Conservation (phyloP, 2,888 invertebrate genomes). For the Pantelozetes paolii region DNA sequence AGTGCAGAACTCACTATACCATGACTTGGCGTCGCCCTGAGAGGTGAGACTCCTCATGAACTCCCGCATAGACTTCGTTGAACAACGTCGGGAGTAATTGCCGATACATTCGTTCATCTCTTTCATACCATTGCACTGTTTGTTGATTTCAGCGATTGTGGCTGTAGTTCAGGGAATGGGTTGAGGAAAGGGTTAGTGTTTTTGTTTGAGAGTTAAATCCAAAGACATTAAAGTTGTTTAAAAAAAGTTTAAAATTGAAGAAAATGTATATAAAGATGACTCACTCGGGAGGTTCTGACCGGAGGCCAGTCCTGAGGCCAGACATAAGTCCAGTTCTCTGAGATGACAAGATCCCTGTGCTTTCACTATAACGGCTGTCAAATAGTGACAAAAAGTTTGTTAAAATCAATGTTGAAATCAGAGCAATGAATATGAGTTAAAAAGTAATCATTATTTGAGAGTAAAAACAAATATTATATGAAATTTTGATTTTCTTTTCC, state of each 20-base stretch:
- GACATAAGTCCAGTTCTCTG: conserved; percentile 40
- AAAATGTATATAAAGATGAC: not conserved
- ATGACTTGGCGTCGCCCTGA: conserved; percentile 38
- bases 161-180: conserved; percentile 11
- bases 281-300: conserved; percentile 42
- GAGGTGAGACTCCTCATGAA: conserved; percentile 39
- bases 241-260: too few species aligned
- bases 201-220: too few species aligned
- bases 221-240: too few species aligned
- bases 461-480: not conserved
- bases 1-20: conserved; percentile 40
- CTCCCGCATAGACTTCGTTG: conserved; percentile 46
- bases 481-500: not conserved
- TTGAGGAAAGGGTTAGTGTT: not conserved
- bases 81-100: conserved; percentile 45
- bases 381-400: not conserved
- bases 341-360: conserved; percentile 41
- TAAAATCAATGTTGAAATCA: not conserved
- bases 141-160: conserved; percentile 40
- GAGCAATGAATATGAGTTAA: not conserved
- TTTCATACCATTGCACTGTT: conserved; percentile 42
- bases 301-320: conserved; percentile 41
- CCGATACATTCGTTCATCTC: conserved; percentile 45
- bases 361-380: conserved; percentile 20
- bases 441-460: not conserved